These are phyloP conservation scores for Dysmachus trigonus DNA, from an alignment of 2,888 invertebrate genomes.

Conservation along the genomic window DNA sequence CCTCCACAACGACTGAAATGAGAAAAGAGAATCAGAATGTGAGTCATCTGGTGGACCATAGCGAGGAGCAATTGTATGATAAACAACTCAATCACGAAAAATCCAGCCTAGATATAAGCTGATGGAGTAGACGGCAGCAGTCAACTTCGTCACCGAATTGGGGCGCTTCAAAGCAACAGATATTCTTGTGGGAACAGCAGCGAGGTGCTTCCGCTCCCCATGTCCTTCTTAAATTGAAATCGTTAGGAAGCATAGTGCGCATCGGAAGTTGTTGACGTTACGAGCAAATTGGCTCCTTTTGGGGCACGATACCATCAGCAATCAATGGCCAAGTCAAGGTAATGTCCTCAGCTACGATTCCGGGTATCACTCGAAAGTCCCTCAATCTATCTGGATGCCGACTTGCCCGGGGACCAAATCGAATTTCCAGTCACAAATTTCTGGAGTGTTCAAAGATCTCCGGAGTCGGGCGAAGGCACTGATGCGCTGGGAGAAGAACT, in stretches of 20 bases:
- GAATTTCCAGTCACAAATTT: slow-evolving; percentile 41
- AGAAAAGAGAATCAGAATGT: slow-evolving; percentile 50
- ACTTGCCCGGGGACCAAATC: slow-evolving; percentile 25
- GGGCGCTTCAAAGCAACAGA: not conserved
- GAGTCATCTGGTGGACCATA: not conserved
- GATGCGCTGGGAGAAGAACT: slow-evolving; percentile 10
- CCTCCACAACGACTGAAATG: slow-evolving; percentile 76
- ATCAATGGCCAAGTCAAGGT: slow-evolving; percentile 36
- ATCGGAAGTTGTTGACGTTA: slow-evolving; percentile 31
- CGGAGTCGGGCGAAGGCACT: not conserved
- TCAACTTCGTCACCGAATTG: not conserved
- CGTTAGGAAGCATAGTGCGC: slow-evolving; percentile 27
- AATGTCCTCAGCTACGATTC: slow-evolving; percentile 21
- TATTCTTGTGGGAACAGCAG: not conserved
- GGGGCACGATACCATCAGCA: slow-evolving; percentile 32
- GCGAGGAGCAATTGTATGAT: not conserved
- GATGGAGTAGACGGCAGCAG: not conserved
- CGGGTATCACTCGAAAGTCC: not conserved
- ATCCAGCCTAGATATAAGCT: not conserved
- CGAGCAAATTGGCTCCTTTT: slow-evolving; percentile 40
- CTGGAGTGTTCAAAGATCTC: slow-evolving; percentile 21
- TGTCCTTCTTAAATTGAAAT: slow-evolving; percentile 24
- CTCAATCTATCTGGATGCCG: slow-evolving; percentile 4
- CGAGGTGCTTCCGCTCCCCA: not conserved
- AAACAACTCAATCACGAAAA: slow-evolving; percentile 25